phyloP scores from a whole-genome alignment of 2,797 vertebrate species.

The Clamator glandarius region DNA sequence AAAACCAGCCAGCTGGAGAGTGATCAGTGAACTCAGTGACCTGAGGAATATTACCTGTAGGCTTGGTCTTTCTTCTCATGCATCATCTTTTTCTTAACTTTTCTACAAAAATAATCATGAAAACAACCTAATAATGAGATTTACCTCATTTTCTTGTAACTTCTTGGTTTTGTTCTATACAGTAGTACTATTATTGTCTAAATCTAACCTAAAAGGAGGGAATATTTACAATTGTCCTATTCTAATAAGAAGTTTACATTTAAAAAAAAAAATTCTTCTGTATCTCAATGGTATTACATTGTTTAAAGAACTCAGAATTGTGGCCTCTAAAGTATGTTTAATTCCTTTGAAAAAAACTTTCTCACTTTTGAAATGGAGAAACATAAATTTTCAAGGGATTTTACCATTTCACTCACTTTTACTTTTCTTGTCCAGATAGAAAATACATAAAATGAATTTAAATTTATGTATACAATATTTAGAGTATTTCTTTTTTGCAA shows the following conservation, averaged over 20 bases:
- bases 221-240: neutral
- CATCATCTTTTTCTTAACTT: neutral
- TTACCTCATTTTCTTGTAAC: neutral
- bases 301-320: neutral
- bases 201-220: neutral
- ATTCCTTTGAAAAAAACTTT: neutral
- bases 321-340: neutral
- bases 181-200: neutral
- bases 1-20: neutral
- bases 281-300: neutral
- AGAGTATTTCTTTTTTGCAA: neutral
- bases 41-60: neutral
- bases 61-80: neutral
- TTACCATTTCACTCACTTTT: neutral
- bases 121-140: neutral
- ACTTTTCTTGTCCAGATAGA: neutral
- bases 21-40: neutral
- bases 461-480: neutral
- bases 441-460: neutral
- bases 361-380: neutral
- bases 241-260: neutral
- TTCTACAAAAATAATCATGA: neutral
- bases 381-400: neutral
- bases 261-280: neutral
- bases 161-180: neutral